Evolutionary conservation across 2,797 vertebrate species (phyloP), one percentile per base, ranked within the genome.

Genomic region (Labroides dimidiatus): DNA sequence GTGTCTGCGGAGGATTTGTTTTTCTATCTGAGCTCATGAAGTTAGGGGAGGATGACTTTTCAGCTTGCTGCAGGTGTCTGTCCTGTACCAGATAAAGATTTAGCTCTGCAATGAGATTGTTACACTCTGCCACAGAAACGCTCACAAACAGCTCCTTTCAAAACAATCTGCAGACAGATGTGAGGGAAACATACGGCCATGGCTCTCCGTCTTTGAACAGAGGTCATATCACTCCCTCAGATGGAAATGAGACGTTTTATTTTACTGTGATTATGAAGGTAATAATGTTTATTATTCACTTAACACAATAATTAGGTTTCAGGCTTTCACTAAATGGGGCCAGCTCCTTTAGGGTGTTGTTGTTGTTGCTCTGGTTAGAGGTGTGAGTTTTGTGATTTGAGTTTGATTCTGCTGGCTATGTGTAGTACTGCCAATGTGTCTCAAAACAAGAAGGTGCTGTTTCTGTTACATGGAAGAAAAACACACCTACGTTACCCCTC

Each of bases 11-110:
- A 74, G 62, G 78, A 64, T 71, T 84, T 80, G 77, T 71, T 82
- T 88, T 83, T 66, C 73, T 89, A 85, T 75, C 64, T 71, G 61
- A 68, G 37, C 81, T 84, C 72, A 75, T 88, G 81, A 86, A 83
- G 64, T 79, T 68, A 24, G 64, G 65, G 54, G 47, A 72, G 64
- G 71, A 69, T 50, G 75, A 83, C 56, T 82, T 78, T 64, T 71
- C 27, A 73, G 74, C 66, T 64, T 68, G 77, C 68, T 84, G 65
- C 66, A 64, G 82, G 77, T 85, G 66, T 61, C 72, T 65, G 45
- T 56, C 69, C 77, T 78, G 71, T 75, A 51, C 49, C 65, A 83
- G 80, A 87, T 73, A 77, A 72, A 75, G 70, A 86, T 79, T 84
- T 69, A 84, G 61, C 64, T 71, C 63, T 64, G 63, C 62, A 43